Percentiles rank a stretch among this genome's conserved stretches.
phyloP scores from a whole-genome alignment of 2,797 vertebrate genomes.

The Acanthurus tractus region DNA sequence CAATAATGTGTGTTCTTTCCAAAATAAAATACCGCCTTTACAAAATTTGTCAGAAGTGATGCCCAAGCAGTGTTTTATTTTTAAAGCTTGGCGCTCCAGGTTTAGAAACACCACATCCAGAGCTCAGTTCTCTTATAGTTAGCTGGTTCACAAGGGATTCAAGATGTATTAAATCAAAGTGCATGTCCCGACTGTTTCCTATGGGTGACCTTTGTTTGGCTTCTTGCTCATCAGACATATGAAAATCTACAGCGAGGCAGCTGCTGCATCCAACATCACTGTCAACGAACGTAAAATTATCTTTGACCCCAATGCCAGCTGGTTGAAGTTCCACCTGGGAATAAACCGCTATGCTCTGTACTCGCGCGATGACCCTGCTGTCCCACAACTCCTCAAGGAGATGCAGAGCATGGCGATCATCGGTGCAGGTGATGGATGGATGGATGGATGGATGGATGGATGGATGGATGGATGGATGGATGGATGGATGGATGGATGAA shows the following conservation, averaged over 20 bases:
- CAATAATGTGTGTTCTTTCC: constrained; percentile 21
- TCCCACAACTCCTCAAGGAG: constrained; percentile 87
- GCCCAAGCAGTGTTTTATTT: constrained; percentile 9
- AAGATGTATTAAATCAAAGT: neutral
- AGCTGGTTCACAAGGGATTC: neutral
- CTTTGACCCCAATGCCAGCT: constrained; percentile 87
- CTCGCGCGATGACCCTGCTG: constrained; percentile 81
- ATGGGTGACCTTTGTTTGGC: neutral
- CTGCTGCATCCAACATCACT: constrained; percentile 77
- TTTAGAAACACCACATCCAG: constrained; percentile 2
- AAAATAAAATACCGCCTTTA: constrained; percentile 34
- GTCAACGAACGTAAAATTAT: constrained; percentile 73
- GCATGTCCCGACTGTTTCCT: neutral
- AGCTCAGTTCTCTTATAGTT: constrained; percentile 6
- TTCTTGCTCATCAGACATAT: constrained; percentile 73
- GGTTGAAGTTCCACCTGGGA: constrained; percentile 94
- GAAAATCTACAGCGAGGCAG: constrained; percentile 78
- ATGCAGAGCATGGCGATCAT: constrained; percentile 84
- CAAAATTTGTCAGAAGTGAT: constrained; percentile 21
- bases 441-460: constrained; percentile 6
- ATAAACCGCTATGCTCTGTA: constrained; percentile 92
- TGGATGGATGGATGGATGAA: constrained; percentile 11
- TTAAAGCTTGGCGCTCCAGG: neutral
- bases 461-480: constrained; percentile 18
- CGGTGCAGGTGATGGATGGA: constrained; percentile 86